phyloP scores from a whole-genome alignment of 1,140 invertebrate species.

The Mya arenaria region DNA sequence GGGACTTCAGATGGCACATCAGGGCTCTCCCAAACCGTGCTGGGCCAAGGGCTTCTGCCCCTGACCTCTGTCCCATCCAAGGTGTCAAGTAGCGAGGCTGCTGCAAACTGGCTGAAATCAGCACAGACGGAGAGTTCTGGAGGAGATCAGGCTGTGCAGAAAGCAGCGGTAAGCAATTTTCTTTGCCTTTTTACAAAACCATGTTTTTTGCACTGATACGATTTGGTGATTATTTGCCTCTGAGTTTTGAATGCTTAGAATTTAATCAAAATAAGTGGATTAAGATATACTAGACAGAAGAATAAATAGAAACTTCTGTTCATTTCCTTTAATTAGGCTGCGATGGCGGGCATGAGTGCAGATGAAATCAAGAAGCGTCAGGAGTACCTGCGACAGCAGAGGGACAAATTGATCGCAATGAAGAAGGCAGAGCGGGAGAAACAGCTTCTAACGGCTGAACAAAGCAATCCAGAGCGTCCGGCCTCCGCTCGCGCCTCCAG shows the following conservation, averaged over 20 bases:
- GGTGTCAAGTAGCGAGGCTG: constrained; percentile 63
- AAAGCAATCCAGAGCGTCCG: constrained; percentile 82
- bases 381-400: constrained; percentile 91
- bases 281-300: too few species aligned
- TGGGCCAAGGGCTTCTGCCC: constrained; percentile 33
- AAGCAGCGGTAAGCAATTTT: constrained; percentile 67
- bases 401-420: constrained; percentile 93
- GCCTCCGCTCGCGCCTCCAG: constrained; percentile 87
- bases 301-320: too few species aligned
- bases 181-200: too few species aligned
- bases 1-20: background rate
- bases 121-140: constrained; percentile 63
- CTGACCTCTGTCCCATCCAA: background rate
- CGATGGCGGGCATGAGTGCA: constrained; percentile 73
- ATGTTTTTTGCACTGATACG: too few species aligned
- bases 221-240: too few species aligned
- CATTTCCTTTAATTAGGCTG: constrained; percentile 63
- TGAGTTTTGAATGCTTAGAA: too few species aligned
- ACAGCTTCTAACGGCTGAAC: constrained; percentile 83
- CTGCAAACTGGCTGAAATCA: constrained; percentile 68
- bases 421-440: constrained; percentile 93
- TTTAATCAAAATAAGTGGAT: too few species aligned
- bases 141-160: constrained; percentile 55
- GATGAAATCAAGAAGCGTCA: constrained; percentile 90
- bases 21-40: background rate